These are phyloP conservation scores for Silurus glanis DNA, from an alignment of 2,113 vertebrate species.

Conservation along the genomic window DNA sequence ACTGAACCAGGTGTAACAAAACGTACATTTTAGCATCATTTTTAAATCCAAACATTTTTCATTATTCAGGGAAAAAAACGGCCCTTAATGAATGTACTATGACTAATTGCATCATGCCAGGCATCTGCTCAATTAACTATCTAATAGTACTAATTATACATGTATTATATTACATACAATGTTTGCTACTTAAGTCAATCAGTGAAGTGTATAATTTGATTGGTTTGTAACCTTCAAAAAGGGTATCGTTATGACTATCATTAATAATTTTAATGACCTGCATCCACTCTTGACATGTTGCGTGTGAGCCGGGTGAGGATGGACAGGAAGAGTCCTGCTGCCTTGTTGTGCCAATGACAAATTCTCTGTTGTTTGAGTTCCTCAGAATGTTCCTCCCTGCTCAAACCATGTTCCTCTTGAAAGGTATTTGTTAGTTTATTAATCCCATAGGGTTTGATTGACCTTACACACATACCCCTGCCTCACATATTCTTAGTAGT, in stretches of 20 bases:
- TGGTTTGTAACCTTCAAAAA: conserved; percentile 24
- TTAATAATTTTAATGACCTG: conserved; percentile 15
- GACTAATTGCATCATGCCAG: conserved; percentile 34
- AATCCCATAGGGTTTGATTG: conserved; percentile 35
- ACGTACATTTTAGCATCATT: background rate
- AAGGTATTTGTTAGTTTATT: conserved; percentile 43
- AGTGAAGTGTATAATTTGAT: conserved; percentile 26
- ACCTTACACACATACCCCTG: conserved; percentile 36
- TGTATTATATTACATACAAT: conserved; percentile 30
- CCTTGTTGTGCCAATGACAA: background rate
- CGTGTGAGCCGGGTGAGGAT: background rate
- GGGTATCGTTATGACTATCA: conserved; percentile 4
- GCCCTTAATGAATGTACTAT: background rate
- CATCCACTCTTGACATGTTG: background rate
- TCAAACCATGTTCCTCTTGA: conserved; percentile 35
- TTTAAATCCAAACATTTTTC: background rate
- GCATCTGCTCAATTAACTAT: conserved; percentile 17
- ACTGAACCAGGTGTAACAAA: background rate
- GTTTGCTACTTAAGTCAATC: conserved; percentile 25
- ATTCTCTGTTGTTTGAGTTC: conserved; percentile 16
- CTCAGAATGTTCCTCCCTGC: conserved; percentile 19
- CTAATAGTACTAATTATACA: conserved; percentile 33
- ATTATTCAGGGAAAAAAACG: background rate
- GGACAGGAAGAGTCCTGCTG: background rate
- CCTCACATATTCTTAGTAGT: conserved; percentile 28